Base-by-base conservation (phyloP, 2,797 vertebrate species). In the Hozukius guyotensis region DNA sequence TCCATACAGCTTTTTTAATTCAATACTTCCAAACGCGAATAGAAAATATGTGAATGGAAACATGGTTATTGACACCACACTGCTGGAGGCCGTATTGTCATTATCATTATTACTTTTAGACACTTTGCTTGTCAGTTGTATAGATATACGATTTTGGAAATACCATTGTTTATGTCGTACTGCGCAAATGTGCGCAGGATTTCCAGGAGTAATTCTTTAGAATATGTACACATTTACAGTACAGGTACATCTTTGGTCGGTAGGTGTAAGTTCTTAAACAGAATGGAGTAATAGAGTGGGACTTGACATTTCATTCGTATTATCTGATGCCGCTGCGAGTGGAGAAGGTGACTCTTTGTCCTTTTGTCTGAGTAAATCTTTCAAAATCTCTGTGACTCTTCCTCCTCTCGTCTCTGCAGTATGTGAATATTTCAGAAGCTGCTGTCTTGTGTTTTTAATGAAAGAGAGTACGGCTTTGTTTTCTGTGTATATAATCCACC, bases 381-480 rank as follows among this genome's bases (percentile, higher is more conserved):
- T 82, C 22, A 46, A 27, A 77, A 56, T 83, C 64, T 70, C 53
- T 34, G 14, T 20, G 49, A 27, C 25, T 68, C n/a, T 22, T 73
- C 74, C 12, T 76, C 24, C 36, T 52, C 12, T 76, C 36, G 16
- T 82, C 68, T 80, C 55, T 22, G 59, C 57, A 63, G 14, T 14
- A 53, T 73, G 57, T 74, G 72, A 84, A 80, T 78, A 80, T 85
- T 88, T 82, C 13, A 82, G 24, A 70, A 62, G 80, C 55, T 34
- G 32, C 25, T 42, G 66, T 71, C 62, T 85, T 79, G 49, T 60
- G 36, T 72, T 84, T 78, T 77, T 38, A 82, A 86, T 75, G 67
- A 83, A 63, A 84, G 57, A 20, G 18, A 49, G 25, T 34, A n/a
- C 24, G 34, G 64, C 75, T 61, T 46, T 82, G 73, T 79, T 75